Evolutionary conservation across 2,113 vertebrate genomes (phyloP), one percentile per base, ranked within the genome.

Genomic region (Pyrgilauda ruficollis): DNA sequence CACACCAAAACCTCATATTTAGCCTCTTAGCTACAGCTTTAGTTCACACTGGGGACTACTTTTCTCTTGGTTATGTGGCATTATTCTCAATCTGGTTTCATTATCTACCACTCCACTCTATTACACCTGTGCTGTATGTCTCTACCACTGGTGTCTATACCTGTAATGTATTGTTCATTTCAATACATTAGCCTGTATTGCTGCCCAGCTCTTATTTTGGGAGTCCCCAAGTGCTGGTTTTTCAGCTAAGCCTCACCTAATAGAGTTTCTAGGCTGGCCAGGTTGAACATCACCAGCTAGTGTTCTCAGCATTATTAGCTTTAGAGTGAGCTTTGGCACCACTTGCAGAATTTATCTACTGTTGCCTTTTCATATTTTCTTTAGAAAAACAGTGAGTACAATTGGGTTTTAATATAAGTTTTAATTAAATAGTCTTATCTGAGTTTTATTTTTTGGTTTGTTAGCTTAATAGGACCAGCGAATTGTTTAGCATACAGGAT

Each of bases 341-440:
- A 37, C 35, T 85, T 83, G 14, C 41, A 85, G 74, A 79, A 83
- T 76, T 76, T 85, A 90, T 41, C 74, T 53, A 14, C 11, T 44
- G 15, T 56, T 66, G 33, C 31, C 4, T 69, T 90, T 90, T 69
- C 5, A 27, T 55, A 61, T 76, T 95, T 88, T 84, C 37, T 74
- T 59, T 35, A 62, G 44, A 69, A 88, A 87, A 90, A 33, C 22
- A 49, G 18, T 19, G 39, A 94, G 15, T 58, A 50, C 18, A 46
- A 62, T 28, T 77, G 18, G 14, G 23, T 23, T 94, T 85, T 83
- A 92, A 85, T 83, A 27, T 56, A 83, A 91, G 18, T 69, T 95
- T 94, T 95, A 95, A 93, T 94, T 93, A 95, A 94, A 73, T 62
- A 37, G 33, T 78, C 76, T 90, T 92, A 95, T 94, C 94, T 90